Conservation (phyloP, 2,113 vertebrate genomes). For the Anolis carolinensis region DNA sequence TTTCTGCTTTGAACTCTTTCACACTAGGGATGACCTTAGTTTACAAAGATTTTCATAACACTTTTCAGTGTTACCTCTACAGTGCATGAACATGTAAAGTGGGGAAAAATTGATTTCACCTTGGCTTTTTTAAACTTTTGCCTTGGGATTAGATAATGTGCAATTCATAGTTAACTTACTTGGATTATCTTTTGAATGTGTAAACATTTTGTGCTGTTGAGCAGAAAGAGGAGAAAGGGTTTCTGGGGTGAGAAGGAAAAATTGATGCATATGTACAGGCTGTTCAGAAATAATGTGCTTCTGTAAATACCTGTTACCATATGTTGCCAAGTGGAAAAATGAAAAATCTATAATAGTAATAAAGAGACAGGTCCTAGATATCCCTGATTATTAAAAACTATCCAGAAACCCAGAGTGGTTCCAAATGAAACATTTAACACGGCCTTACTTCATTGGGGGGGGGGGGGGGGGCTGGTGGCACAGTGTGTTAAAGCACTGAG, state of each 20-base stretch:
- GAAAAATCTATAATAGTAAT: neutral
- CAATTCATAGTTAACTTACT: neutral
- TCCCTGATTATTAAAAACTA: neutral
- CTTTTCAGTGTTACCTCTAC: neutral
- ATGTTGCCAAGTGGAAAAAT: neutral
- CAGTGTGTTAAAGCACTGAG: no score
- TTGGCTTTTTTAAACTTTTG: neutral
- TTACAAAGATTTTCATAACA: neutral
- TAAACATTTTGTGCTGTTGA: neutral
- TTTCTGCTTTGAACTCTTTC: neutral
- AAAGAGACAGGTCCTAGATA: neutral
- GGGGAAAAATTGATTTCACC: neutral
- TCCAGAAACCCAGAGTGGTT: neutral
- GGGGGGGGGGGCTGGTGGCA: no score
- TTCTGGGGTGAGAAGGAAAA: neutral
- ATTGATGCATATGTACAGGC: neutral
- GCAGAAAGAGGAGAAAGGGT: neutral
- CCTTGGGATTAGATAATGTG: neutral
- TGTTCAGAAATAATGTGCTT: neutral
- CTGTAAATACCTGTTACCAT: neutral
- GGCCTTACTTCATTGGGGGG: neutral
- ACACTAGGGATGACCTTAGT: neutral
- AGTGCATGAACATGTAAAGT: neutral
- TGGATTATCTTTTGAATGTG: neutral
- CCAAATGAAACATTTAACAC: neutral